Percentiles rank a stretch among this genome's conserved stretches.
These are phyloP conservation scores for Ornithorhynchus anatinus DNA, from an alignment of 2,113 vertebrate genomes.

Conservation along the genomic window DNA sequence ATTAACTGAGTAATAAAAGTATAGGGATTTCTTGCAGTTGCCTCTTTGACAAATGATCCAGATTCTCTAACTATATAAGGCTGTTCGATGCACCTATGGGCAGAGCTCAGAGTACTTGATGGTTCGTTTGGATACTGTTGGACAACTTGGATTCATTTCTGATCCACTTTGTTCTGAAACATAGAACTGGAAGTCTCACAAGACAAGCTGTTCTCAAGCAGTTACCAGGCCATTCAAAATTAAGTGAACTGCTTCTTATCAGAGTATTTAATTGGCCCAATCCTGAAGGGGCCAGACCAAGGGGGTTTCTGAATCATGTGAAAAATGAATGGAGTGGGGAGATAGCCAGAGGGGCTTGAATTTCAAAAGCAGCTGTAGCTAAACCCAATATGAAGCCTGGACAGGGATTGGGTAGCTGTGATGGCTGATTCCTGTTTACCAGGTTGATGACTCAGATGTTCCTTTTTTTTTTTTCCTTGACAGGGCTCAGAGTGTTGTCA, in stretches of 20 bases:
- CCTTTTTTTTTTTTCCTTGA: no score
- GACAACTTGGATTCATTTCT: neutral
- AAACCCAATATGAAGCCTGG: no score
- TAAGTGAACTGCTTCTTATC: constrained; percentile 14
- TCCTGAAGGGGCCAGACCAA: neutral
- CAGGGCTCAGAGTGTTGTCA: no score
- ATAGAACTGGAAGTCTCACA: neutral
- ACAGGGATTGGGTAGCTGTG: no score
- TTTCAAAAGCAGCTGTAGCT: no score
- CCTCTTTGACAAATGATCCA: no score
- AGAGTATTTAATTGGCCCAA: constrained; percentile 1
- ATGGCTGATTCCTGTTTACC: no score
- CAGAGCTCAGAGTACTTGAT: neutral
- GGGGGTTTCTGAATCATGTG: neutral
- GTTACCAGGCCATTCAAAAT: neutral
- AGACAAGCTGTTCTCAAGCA: constrained; percentile 29
- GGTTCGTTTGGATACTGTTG: neutral
- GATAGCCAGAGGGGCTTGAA: no score
- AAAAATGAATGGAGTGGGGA: neutral
- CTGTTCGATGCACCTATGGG: neutral
- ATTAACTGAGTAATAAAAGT: no score
- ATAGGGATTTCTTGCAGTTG: no score
- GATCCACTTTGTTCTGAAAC: constrained; percentile 7
- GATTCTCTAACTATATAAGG: no score
- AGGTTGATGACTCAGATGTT: no score